phyloP scores from a whole-genome alignment of 2,888 invertebrate genomes.

The Drosophila anomalata region DNA sequence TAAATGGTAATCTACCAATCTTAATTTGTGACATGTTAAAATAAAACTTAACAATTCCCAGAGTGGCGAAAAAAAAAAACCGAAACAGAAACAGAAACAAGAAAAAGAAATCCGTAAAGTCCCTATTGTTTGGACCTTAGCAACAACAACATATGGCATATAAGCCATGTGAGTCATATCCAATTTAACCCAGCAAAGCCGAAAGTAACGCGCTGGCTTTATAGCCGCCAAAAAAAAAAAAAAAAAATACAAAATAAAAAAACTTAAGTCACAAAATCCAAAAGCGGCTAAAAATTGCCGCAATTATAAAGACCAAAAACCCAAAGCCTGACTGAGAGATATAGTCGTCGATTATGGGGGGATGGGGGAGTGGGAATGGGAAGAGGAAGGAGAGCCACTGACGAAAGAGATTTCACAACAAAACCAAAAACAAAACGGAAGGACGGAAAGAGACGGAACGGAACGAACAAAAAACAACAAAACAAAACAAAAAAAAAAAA shows the following conservation, averaged over 20 bases:
- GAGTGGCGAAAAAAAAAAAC: neutral
- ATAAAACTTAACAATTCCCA: slow-evolving; percentile 41
- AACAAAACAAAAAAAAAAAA: neutral
- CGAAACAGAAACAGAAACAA: too few relatives aligned
- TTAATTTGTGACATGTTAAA: slow-evolving; percentile 50
- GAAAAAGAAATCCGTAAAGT: slow-evolving; percentile 22
- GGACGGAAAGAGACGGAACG: slow-evolving; percentile 58
- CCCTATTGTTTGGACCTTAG: slow-evolving; percentile 49
- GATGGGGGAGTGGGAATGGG: slow-evolving; percentile 23
- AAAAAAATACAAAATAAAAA: slow-evolving; percentile 1
- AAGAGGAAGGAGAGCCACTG: slow-evolving; percentile 43
- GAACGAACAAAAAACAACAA: slow-evolving; percentile 22
- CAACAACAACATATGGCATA: slow-evolving; percentile 38
- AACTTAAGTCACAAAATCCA: slow-evolving; percentile 38
- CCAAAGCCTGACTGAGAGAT: slow-evolving; percentile 30
- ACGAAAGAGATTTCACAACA: slow-evolving; percentile 69
- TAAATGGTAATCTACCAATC: slow-evolving; percentile 17
- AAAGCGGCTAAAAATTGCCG: slow-evolving; percentile 58
- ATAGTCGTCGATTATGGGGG: slow-evolving; percentile 1
- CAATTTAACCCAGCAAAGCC: slow-evolving; percentile 28
- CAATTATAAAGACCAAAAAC: slow-evolving; percentile 56
- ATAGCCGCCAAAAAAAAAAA: slow-evolving; percentile 10
- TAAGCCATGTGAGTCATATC: slow-evolving; percentile 28
- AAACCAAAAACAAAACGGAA: slow-evolving; percentile 59
- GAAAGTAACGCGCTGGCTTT: slow-evolving; percentile 25